phyloP scores from a whole-genome alignment of 2,888 invertebrate species.

The Entomobrya proxima region DNA sequence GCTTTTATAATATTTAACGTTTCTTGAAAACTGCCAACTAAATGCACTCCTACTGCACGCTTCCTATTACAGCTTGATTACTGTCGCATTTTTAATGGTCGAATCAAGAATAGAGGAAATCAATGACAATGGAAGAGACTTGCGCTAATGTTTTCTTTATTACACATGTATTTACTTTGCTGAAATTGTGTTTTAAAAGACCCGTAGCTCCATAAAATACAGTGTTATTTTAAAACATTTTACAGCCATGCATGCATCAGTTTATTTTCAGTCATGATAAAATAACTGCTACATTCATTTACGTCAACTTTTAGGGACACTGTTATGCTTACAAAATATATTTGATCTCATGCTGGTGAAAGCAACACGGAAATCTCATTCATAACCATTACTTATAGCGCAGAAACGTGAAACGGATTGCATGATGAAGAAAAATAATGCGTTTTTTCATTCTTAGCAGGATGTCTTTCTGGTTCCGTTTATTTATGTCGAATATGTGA shows the following conservation, averaged over 20 bases:
- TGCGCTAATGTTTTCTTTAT: conserved; percentile 21
- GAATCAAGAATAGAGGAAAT: conserved; percentile 22
- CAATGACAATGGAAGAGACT: conserved; percentile 35
- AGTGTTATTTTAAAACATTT: too few species aligned
- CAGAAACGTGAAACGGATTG: neutral
- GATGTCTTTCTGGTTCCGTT: neutral
- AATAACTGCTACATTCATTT: neutral
- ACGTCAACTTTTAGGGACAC: neutral
- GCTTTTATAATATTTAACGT: too few species aligned
- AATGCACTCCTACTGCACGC: too few species aligned
- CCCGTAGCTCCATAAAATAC: too few species aligned
- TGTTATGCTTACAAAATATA: conserved; percentile 31
- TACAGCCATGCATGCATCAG: neutral
- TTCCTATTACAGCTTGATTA: too few species aligned
- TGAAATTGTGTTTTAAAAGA: too few species aligned
- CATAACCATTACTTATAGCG: conserved; percentile 9
- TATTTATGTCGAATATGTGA: neutral
- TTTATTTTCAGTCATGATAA: neutral
- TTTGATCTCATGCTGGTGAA: conserved; percentile 53
- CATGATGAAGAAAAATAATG: conserved; percentile 15
- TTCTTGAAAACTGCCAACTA: too few species aligned
- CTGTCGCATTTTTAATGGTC: neutral
- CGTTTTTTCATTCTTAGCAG: neutral
- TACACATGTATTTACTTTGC: too few species aligned
- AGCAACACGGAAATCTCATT: conserved; percentile 17